phyloP scores from a whole-genome alignment of 1,140 invertebrate species.

The Zaprionus africanus region DNA sequence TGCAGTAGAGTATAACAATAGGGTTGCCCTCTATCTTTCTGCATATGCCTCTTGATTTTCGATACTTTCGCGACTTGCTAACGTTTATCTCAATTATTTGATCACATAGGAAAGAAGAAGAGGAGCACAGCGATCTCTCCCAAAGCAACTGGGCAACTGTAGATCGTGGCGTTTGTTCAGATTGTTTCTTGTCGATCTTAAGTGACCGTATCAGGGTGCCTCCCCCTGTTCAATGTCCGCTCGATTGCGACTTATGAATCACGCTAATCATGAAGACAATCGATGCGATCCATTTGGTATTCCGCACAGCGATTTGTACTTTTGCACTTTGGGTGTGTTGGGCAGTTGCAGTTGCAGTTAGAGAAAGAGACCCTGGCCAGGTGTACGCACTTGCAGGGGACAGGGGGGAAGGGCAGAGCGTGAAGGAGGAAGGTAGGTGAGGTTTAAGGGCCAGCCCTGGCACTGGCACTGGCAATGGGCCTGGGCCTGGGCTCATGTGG shows the following conservation, averaged over 20 bases:
- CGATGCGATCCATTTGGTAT: slow-evolving; percentile 57
- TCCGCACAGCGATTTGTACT: slow-evolving; percentile 83
- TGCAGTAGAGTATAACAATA: not conserved
- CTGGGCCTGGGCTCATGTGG: slow-evolving; percentile 27
- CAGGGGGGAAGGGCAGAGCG: too few species aligned
- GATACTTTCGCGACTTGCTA: slow-evolving; percentile 23
- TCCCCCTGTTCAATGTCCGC: slow-evolving; percentile 15
- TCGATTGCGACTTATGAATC: slow-evolving; percentile 69
- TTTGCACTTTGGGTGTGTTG: slow-evolving; percentile 78
- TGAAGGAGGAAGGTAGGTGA: not conserved
- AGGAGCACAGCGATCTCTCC: not conserved
- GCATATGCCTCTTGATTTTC: not conserved
- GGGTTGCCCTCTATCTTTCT: not conserved
- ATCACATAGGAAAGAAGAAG: slow-evolving; percentile 33
- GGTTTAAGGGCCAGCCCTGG: slow-evolving; percentile 55
- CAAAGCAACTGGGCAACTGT: not conserved
- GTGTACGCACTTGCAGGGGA: slow-evolving; percentile 2
- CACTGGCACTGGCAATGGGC: slow-evolving; percentile 18
- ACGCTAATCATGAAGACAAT: slow-evolving; percentile 56
- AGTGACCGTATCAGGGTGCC: slow-evolving; percentile 7
- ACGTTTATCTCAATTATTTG: slow-evolving; percentile 77
- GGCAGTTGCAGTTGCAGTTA: slow-evolving; percentile 40
- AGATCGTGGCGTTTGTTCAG: not conserved
- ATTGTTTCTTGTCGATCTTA: not conserved
- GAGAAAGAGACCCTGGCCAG: slow-evolving; percentile 44